Conservation (phyloP, 2,888 invertebrate species). For the Criorhina ranunculi region DNA sequence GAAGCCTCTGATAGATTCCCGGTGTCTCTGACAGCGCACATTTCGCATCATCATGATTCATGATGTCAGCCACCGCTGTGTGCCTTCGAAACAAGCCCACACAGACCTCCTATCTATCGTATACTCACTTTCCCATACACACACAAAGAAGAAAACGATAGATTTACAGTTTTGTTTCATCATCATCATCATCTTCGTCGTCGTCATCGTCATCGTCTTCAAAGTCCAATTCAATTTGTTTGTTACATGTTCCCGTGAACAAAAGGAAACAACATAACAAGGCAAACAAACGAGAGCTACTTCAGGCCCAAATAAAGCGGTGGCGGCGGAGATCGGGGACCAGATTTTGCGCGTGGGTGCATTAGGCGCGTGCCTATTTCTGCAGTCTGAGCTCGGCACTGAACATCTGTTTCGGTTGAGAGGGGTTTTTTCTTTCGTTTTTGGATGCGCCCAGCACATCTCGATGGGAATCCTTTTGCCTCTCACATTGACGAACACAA, state of each 20-base stretch:
- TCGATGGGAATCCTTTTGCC: slow-evolving; percentile 56
- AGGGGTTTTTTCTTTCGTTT: too few relatives aligned
- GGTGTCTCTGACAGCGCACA: slow-evolving; percentile 44
- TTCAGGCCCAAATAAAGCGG: slow-evolving; percentile 36
- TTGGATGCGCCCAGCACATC: slow-evolving; percentile 38
- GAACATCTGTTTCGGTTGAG: slow-evolving; percentile 49
- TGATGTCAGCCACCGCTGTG: slow-evolving; percentile 62
- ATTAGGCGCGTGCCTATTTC: slow-evolving; percentile 72
- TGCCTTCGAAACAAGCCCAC: slow-evolving; percentile 56
- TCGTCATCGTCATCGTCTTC: slow-evolving; percentile 37
- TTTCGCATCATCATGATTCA: slow-evolving; percentile 73
- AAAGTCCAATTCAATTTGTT: slow-evolving; percentile 69
- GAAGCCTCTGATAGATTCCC: slow-evolving; percentile 54
- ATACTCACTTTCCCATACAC: slow-evolving; percentile 61
- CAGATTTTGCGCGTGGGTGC: slow-evolving; percentile 72
- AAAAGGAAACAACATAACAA: slow-evolving; percentile 63
- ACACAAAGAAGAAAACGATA: slow-evolving; percentile 36
- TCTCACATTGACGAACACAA: slow-evolving; percentile 49
- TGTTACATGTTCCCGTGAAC: slow-evolving; percentile 68
- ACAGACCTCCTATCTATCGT: slow-evolving; percentile 27
- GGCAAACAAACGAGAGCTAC: slow-evolving; percentile 64
- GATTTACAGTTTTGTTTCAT: slow-evolving; percentile 68
- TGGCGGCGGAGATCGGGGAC: slow-evolving; percentile 23
- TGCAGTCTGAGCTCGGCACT: slow-evolving; percentile 29
- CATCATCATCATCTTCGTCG: slow-evolving; percentile 42